Evolutionary conservation across 2,113 vertebrate genomes (phyloP).

Genomic region (Phycodurus eques): DNA sequence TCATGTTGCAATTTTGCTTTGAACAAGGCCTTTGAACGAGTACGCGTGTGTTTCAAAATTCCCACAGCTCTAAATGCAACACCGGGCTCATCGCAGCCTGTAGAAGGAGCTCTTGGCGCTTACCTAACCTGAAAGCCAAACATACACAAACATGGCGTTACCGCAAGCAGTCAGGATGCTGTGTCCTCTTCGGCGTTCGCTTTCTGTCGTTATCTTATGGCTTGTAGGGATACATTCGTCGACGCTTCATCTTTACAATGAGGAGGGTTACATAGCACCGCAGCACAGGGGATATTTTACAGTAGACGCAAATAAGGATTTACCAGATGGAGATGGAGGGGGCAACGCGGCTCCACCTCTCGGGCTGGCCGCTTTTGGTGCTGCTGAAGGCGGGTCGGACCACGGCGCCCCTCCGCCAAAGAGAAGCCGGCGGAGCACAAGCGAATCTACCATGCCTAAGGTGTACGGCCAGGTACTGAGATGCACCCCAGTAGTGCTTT

Average conservation of each 20-base stretch:
- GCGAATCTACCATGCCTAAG: slow-evolving; percentile 63
- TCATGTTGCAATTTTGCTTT: too few species aligned
- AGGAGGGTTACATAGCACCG: slow-evolving; percentile 55
- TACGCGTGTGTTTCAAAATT: background rate
- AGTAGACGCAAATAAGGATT: slow-evolving; percentile 45
- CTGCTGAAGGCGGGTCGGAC: slow-evolving; percentile 44
- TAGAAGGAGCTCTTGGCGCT: slow-evolving; percentile 68
- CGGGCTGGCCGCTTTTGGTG: slow-evolving; percentile 46
- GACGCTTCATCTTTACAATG: slow-evolving; percentile 58
- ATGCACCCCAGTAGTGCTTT: background rate
- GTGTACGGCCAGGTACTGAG: slow-evolving; percentile 76
- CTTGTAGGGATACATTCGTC: slow-evolving; percentile 44
- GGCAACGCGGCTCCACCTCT: slow-evolving; percentile 50
- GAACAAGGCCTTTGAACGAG: too few species aligned
- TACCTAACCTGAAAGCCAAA: slow-evolving; percentile 40
- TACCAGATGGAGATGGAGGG: slow-evolving; percentile 44
- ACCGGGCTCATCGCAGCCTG: slow-evolving; percentile 36
- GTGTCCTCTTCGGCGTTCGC: slow-evolving; percentile 38
- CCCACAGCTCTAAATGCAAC: slow-evolving; percentile 39
- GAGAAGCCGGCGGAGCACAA: slow-evolving; percentile 64
- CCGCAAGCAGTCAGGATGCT: slow-evolving; percentile 64
- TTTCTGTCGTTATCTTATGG: slow-evolving; percentile 53
- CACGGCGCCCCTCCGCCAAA: slow-evolving; percentile 42
- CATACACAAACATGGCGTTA: slow-evolving; percentile 81
- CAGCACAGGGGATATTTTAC: slow-evolving; percentile 68